Conservation (phyloP, 2,797 vertebrate species). For the Masticophis lateralis region DNA sequence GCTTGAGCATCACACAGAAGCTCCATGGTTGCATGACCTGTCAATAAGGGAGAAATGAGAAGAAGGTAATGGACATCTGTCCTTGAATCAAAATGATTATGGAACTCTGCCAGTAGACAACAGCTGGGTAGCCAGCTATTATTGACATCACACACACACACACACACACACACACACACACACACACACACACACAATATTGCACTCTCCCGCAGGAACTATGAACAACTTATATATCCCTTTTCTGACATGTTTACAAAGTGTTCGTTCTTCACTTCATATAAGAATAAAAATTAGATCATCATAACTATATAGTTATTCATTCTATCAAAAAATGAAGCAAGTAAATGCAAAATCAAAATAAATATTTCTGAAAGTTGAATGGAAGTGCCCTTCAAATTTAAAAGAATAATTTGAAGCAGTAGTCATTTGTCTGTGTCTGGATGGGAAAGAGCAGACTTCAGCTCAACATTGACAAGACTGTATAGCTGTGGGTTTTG, state of each 20-base stretch:
- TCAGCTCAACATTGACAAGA: not conserved
- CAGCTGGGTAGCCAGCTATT: not conserved
- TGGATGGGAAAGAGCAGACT: not conserved
- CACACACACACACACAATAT: not conserved
- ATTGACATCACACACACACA: not conserved
- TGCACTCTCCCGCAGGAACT: not conserved
- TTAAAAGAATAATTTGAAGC: not conserved
- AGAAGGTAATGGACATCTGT: conserved; percentile 16
- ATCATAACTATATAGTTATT: not conserved
- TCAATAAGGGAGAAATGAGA: conserved; percentile 46
- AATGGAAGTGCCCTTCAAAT: not conserved
- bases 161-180: not conserved
- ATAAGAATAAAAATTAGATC: fast-evolving
- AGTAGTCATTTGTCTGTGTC: not conserved
- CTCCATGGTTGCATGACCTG: conserved; percentile 51
- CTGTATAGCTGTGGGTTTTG: not conserved
- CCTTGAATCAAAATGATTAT: conserved; percentile 20
- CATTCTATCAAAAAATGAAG: not conserved
- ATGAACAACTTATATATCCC: not conserved
- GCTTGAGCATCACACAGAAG: conserved; percentile 42
- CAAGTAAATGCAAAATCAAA: not conserved
- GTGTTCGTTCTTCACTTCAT: not conserved
- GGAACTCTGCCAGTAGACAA: conserved; percentile 17
- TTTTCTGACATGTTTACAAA: conserved; percentile 15
- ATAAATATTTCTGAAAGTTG: not conserved